Evolutionary conservation across 1,140 invertebrate genomes (phyloP).

Genomic region (Heliothis subflexa): DNA sequence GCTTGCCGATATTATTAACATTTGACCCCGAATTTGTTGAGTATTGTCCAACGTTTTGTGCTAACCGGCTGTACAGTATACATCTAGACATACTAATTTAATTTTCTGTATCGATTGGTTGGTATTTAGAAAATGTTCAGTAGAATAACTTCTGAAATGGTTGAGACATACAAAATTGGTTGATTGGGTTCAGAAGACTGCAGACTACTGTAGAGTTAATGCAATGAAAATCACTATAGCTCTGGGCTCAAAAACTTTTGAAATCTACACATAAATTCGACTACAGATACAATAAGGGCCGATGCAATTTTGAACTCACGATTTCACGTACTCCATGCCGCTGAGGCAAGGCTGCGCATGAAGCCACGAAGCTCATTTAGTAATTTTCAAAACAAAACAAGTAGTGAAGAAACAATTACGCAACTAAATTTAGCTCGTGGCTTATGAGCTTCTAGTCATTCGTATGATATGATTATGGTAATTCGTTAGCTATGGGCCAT

Average conservation of each 20-base stretch:
- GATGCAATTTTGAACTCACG: neutral
- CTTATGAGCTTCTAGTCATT: neutral
- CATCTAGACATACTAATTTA: conserved; percentile 1
- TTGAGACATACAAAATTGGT: neutral
- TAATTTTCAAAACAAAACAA: conserved; percentile 12
- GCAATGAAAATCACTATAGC: no score
- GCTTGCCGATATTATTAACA: conserved; percentile 81
- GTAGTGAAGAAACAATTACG: neutral
- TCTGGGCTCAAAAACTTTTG: no score
- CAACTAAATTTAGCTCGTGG: neutral
- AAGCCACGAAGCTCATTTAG: neutral
- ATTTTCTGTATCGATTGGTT: neutral
- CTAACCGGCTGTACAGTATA: conserved; percentile 7
- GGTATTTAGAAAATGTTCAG: neutral
- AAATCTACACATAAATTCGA: no score
- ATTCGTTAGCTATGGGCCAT: conserved; percentile 5
- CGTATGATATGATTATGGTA: conserved; percentile 7
- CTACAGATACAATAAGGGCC: neutral
- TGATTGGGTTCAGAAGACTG: no score
- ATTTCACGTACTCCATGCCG: neutral
- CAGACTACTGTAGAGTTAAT: no score
- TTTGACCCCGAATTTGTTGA: conserved; percentile 76
- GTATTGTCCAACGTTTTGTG: conserved; percentile 44
- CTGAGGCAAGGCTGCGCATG: neutral
- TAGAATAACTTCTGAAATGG: neutral